Base-by-base conservation (phyloP, 2,888 invertebrate species). In the Linhomoeus sp. region DNA sequence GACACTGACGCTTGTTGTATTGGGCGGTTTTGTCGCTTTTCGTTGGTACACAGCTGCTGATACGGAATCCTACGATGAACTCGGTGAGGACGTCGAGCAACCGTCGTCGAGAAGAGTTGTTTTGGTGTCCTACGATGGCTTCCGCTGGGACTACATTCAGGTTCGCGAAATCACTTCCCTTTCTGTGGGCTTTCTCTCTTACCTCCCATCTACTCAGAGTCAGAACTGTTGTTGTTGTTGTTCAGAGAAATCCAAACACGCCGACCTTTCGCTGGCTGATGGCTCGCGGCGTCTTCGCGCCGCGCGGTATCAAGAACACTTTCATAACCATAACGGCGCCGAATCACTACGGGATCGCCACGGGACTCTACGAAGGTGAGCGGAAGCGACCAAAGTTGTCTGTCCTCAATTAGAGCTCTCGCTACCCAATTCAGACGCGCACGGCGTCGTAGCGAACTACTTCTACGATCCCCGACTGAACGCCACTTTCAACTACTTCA, bases 261-360 rank as follows among this genome's bases (percentile, higher is more conserved):
- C 44, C 44, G 9, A 36, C 35, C 7, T 44, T 36, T 23, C 14
- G 22, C 2, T 23, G 42, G 24, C 19, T 45, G 23, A 41, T 45
- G 17, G 15, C 7, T 3, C 17, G 23, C 36, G 45, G 45, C 17
- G 45, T 45, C 19, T 33, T 14, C 3, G 41, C 41, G 7, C 7
- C 12, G 5, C 22, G 24, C 2, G 45, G 45, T 9, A 17, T 45
- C 9, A 15, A 41, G 15, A 45, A 45, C 36, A 42, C 40, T 3
- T 45, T 41, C 35, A 25, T 45, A 12, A 45, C 45, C 23, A 45
- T 24, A 3, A 45, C 45, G 12, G 40, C 25, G 3, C 45, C 45
- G 15, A 45, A 45, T 42, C 45, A 45, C 24, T 45, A 42, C 35
- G 41, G 41, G 5, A 41, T 45, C 24, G 45, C 24, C 23, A 45